phyloP scores from a whole-genome alignment of 2,113 vertebrate genomes.

The Eurypyga helias region DNA sequence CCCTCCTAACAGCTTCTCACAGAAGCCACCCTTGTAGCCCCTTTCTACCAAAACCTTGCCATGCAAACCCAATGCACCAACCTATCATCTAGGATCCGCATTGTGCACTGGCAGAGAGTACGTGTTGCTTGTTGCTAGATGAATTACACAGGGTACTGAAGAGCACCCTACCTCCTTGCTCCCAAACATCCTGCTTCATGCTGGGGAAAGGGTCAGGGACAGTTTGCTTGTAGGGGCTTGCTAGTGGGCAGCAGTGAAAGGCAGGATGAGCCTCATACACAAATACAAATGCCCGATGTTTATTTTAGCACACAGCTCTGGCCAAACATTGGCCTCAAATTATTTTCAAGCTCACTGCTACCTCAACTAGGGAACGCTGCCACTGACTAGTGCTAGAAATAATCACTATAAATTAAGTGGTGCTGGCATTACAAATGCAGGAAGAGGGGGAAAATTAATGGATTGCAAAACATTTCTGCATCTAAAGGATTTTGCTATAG shows the following conservation, averaged over 20 bases:
- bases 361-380: neutral
- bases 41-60: no score
- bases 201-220: neutral
- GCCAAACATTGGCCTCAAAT: neutral
- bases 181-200: neutral
- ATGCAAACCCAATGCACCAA: no score
- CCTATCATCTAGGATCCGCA: neutral
- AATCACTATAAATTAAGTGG: neutral
- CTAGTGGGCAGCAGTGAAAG: neutral
- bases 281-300: neutral
- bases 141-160: neutral
- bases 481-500: neutral
- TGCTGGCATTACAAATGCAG: neutral
- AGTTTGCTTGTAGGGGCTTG: neutral
- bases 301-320: neutral
- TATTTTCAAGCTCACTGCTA: neutral
- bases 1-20: no score
- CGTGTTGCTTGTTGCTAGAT: accelerated
- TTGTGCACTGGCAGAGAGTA: neutral
- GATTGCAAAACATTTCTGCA: neutral
- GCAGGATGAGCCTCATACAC: neutral
- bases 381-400: neutral
- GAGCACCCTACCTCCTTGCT: neutral
- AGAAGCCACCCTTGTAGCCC: no score
- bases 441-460: conserved; percentile 12